Conservation (phyloP, 2,113 vertebrate species). For the Circaetus gallicus region DNA sequence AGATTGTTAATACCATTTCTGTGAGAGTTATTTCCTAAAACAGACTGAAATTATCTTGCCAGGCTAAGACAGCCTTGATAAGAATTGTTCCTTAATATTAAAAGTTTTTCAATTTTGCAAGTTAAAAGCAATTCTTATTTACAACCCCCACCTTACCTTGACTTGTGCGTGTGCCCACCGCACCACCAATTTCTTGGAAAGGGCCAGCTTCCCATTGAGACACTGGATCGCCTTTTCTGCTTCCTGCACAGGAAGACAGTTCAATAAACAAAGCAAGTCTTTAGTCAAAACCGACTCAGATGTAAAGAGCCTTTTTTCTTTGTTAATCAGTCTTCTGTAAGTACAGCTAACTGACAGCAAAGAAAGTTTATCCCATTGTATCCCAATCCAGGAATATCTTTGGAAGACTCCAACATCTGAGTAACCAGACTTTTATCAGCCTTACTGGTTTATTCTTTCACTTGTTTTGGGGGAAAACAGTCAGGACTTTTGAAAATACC, state of each 20-base stretch:
- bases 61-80: neutral
- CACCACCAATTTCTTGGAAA: constrained; percentile 97
- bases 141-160: constrained; percentile 77
- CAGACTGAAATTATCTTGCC: neutral
- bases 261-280: constrained; percentile 25
- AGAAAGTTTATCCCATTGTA: neutral
- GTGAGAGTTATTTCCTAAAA: neutral
- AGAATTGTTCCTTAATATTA: neutral
- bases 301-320: neutral
- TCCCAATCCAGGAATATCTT: neutral
- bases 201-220: constrained; percentile 94
- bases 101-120: too few relatives aligned
- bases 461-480: neutral
- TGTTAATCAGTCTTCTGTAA: neutral
- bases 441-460: neutral
- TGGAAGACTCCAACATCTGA: neutral
- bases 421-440: neutral
- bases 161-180: constrained; percentile 97
- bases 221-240: constrained; percentile 94
- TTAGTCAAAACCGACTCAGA: neutral
- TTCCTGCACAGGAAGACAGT: constrained; percentile 80
- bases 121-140: fast-evolving
- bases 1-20: neutral
- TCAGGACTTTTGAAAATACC: neutral
- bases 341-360: neutral